These are phyloP conservation scores for Acleris sparsana DNA, from an alignment of 2,888 invertebrate species.

Conservation along the genomic window DNA sequence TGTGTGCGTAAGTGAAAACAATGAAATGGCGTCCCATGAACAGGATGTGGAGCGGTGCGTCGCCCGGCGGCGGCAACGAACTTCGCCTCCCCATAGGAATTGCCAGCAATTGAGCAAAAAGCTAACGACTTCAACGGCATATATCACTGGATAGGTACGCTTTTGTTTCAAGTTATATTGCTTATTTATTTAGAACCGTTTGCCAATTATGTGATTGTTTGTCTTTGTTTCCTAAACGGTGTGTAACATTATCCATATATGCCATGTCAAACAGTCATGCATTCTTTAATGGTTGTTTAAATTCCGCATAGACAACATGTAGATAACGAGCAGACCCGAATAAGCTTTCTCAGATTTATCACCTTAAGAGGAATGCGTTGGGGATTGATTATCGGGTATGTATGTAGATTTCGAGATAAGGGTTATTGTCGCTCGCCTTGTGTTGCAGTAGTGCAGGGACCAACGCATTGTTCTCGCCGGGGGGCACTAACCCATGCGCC, in stretches of 20 bases:
- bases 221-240: too few relatives aligned
- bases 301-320: slow-evolving; percentile 13
- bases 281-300: background rate
- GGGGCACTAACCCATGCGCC: slow-evolving; percentile 80
- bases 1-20: slow-evolving; percentile 53
- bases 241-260: background rate
- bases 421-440: slow-evolving; percentile 45
- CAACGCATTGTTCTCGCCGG: slow-evolving; percentile 80
- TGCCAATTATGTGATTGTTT: too few relatives aligned
- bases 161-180: too few relatives aligned
- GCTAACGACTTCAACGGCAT: slow-evolving; percentile 22
- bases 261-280: background rate
- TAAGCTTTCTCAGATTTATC: background rate
- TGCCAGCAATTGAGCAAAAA: slow-evolving; percentile 41
- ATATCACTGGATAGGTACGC: background rate
- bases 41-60: slow-evolving; percentile 71
- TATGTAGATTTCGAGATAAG: slow-evolving; percentile 35
- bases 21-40: slow-evolving; percentile 61
- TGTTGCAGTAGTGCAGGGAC: slow-evolving; percentile 55
- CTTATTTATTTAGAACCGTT: too few relatives aligned
- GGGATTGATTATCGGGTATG: slow-evolving; percentile 29
- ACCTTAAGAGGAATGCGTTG: background rate
- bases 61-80: slow-evolving; percentile 71
- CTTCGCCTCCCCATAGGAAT: slow-evolving; percentile 53
- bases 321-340: background rate